Evolutionary conservation across 2,113 vertebrate species (phyloP).

Genomic region (Salvelinus sp.): DNA sequence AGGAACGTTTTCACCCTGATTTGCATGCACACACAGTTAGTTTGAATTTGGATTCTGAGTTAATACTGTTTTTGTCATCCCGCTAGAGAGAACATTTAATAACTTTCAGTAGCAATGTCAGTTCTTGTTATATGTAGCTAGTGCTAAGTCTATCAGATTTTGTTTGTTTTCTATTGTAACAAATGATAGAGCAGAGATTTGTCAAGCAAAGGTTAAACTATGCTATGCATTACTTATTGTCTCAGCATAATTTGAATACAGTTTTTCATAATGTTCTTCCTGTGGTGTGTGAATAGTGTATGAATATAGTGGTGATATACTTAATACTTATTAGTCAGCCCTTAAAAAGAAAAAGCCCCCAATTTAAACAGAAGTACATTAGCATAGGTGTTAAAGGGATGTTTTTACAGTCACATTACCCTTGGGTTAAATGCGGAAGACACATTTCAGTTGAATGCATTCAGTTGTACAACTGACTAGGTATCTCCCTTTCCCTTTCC

Average conservation of each 20-base stretch:
- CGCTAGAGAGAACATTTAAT: not conserved
- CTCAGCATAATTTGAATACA: too few relatives aligned
- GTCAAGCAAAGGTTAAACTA: too few relatives aligned
- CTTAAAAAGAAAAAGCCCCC: not conserved
- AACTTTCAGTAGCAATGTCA: too few relatives aligned
- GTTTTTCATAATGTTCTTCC: not conserved
- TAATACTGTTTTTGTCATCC: constrained; percentile 16
- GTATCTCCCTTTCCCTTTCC: too few relatives aligned
- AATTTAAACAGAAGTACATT: not conserved
- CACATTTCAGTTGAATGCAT: too few relatives aligned
- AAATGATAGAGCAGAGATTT: too few relatives aligned
- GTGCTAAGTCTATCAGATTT: too few relatives aligned
- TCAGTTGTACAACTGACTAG: too few relatives aligned
- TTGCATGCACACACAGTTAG: constrained; percentile 24
- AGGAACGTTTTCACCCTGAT: constrained; percentile 22
- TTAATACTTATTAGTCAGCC: not conserved
- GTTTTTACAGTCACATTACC: not conserved
- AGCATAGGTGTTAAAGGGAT: not conserved
- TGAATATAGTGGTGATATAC: not conserved
- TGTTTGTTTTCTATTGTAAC: too few relatives aligned
- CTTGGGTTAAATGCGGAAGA: not conserved
- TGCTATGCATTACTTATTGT: too few relatives aligned
- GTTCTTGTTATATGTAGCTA: too few relatives aligned
- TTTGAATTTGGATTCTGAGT: constrained; percentile 28
- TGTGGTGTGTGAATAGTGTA: not conserved